These are phyloP conservation scores for Dendrolimus houi DNA, from an alignment of 2,888 invertebrate genomes.

Conservation along the genomic window DNA sequence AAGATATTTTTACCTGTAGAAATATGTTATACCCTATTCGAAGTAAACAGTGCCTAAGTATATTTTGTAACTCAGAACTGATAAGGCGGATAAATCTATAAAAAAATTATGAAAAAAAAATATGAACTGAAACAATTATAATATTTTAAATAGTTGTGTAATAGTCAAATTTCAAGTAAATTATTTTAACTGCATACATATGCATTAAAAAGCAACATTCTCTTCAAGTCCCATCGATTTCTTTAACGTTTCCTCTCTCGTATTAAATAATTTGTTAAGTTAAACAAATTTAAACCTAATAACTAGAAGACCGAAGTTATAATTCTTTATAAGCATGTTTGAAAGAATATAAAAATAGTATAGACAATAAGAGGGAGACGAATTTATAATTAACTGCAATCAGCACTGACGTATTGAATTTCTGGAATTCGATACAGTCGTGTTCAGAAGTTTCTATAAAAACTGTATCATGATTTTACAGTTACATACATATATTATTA, in stretches of 20 bases:
- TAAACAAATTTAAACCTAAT: slow-evolving; percentile 22
- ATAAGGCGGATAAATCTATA: no score
- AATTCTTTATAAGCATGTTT: slow-evolving; percentile 3
- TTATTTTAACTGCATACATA: not conserved
- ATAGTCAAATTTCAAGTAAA: no score
- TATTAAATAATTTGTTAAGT: not conserved
- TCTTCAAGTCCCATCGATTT: not conserved
- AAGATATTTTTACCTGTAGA: no score
- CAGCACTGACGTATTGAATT: slow-evolving; percentile 75
- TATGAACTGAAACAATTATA: no score
- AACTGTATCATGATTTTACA: no score
- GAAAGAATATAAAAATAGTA: slow-evolving; percentile 46
- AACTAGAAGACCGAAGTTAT: slow-evolving; percentile 4
- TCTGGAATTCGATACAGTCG: slow-evolving; percentile 56
- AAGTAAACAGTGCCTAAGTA: no score
- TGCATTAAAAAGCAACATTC: not conserved
- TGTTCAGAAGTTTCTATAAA: slow-evolving; percentile 15
- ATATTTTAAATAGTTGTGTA: no score
- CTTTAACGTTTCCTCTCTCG: not conserved
- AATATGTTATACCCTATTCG: no score
- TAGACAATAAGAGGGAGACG: slow-evolving; percentile 67
- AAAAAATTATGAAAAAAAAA: no score
- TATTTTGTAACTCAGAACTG: no score
- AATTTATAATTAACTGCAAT: slow-evolving; percentile 76
- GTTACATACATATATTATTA: not conserved